Conservation (phyloP, 2,888 invertebrate species). For the Dioctria linearis region DNA sequence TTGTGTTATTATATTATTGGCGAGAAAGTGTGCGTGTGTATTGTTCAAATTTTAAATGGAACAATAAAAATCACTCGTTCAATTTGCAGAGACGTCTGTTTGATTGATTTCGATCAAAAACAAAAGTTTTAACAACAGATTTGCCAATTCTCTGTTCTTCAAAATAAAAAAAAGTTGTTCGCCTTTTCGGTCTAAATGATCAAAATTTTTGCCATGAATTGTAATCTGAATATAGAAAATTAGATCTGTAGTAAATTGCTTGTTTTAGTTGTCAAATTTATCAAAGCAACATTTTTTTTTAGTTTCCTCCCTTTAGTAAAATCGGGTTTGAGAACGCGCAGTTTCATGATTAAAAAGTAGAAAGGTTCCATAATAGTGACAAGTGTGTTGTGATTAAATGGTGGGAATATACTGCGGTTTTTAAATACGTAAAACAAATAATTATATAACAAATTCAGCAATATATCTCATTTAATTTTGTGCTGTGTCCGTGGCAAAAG, state of each 20-base stretch:
- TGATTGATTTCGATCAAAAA: slow-evolving; percentile 4
- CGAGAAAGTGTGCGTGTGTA: slow-evolving; percentile 8
- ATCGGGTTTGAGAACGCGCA: background rate
- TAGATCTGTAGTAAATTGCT: slow-evolving; percentile 1
- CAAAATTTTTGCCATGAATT: background rate
- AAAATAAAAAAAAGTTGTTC: background rate
- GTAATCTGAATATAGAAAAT: background rate
- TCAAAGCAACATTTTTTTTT: too few species aligned
- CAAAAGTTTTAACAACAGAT: slow-evolving; percentile 6
- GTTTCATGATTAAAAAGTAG: background rate
- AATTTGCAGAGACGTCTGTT: background rate
- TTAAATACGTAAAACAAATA: slow-evolving; percentile 23
- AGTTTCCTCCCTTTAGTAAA: slow-evolving; percentile 1
- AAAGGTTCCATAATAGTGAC: background rate
- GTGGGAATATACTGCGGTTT: background rate
- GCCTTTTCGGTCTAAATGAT: background rate
- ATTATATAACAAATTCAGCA: slow-evolving; percentile 40
- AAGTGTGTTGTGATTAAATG: slow-evolving; percentile 18
- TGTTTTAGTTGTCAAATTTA: background rate
- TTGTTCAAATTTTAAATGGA: background rate
- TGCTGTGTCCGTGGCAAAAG: background rate
- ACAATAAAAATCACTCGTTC: background rate
- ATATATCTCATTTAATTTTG: slow-evolving; percentile 9
- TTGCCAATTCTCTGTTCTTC: background rate
- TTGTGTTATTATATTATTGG: too few species aligned